phyloP scores from a whole-genome alignment of 1,140 invertebrate genomes.

The Panonychus citri region DNA sequence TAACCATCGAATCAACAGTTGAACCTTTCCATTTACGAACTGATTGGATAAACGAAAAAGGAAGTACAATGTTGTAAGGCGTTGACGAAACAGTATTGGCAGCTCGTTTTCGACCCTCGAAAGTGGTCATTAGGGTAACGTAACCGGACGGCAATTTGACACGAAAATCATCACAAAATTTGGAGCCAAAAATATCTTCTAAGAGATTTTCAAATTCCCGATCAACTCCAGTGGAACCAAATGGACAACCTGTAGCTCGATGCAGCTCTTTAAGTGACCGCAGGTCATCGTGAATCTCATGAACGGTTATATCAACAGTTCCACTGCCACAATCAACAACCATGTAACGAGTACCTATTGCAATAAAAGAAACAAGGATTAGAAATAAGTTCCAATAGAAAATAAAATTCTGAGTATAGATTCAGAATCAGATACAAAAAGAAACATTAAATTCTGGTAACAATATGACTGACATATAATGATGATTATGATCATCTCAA shows the following conservation, averaged over 20 bases:
- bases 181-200: slow-evolving; percentile 28
- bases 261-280: slow-evolving; percentile 31
- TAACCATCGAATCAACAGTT: neutral
- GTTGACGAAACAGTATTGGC: slow-evolving; percentile 26
- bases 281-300: slow-evolving; percentile 27
- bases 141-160: slow-evolving; percentile 30
- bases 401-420: too few species aligned
- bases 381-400: too few species aligned
- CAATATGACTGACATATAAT: too few species aligned
- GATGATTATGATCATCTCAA: too few species aligned
- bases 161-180: slow-evolving; percentile 30
- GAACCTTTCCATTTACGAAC: slow-evolving; percentile 28
- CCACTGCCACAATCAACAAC: slow-evolving; percentile 39
- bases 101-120: slow-evolving; percentile 34
- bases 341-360: slow-evolving; percentile 29
- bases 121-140: slow-evolving; percentile 33
- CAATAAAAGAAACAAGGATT: neutral
- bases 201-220: slow-evolving; percentile 31
- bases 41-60: slow-evolving; percentile 36
- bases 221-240: slow-evolving; percentile 31
- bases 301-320: slow-evolving; percentile 38
- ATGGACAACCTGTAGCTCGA: slow-evolving; percentile 33
- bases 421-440: too few species aligned
- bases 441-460: too few species aligned
- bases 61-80: slow-evolving; percentile 32